These are phyloP conservation scores for Meles meles DNA, from an alignment of 2,113 vertebrate species.

Conservation along the genomic window DNA sequence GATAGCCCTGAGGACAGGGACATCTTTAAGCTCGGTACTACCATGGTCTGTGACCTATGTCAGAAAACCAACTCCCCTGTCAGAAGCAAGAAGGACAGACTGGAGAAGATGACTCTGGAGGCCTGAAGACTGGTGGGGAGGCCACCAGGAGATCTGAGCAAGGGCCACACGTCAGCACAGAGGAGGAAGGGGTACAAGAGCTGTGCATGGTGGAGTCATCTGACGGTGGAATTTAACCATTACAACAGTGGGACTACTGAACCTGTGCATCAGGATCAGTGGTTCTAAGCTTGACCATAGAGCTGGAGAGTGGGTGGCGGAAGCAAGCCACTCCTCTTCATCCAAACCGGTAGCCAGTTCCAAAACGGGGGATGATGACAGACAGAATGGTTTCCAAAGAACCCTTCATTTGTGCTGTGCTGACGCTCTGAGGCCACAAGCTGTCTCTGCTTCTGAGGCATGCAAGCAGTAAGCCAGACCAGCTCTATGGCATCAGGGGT, in stretches of 20 bases:
- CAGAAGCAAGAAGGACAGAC: not conserved
- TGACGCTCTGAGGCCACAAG: not conserved
- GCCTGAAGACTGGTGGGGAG: not conserved
- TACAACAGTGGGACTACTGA: too few species aligned
- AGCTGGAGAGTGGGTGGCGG: accelerated
- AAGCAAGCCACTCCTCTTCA: not conserved
- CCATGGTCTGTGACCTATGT: accelerated
- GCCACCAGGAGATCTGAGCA: not conserved
- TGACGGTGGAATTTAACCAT: not conserved
- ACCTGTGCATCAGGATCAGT: not conserved
- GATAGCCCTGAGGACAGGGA: not conserved
- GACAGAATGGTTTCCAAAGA: not conserved
- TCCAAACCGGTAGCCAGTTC: accelerated
- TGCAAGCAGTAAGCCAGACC: too few species aligned
- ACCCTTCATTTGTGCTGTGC: not conserved
- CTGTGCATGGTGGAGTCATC: accelerated
- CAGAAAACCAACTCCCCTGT: not conserved
- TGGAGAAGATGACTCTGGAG: not conserved
- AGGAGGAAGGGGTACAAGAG: not conserved
- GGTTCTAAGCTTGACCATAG: not conserved
- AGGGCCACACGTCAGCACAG: not conserved
- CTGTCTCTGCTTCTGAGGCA: not conserved
- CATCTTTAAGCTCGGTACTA: not conserved
- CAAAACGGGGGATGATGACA: not conserved
- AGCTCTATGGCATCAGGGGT: not conserved